A percentile compares a stretch with the other conserved stretches of the same genome.
Evolutionary conservation across 2,113 vertebrate species (phyloP).

Genomic region (Narcine bancroftii): DNA sequence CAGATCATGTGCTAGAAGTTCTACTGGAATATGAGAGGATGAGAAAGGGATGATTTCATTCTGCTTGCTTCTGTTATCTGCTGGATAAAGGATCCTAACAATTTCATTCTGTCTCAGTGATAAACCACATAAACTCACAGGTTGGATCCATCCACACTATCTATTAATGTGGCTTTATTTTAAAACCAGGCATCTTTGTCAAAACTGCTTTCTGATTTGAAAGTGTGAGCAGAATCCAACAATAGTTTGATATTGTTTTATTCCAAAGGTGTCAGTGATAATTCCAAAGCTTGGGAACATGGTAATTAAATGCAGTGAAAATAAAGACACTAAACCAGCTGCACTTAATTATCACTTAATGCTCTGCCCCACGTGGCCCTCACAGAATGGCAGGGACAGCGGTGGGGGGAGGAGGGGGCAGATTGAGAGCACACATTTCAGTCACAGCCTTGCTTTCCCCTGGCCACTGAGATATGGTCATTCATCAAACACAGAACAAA

Average conservation of each 20-base stretch:
- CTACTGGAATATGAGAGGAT: no score
- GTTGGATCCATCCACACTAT: background rate
- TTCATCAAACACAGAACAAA: no score
- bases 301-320: slow-evolving; percentile 18
- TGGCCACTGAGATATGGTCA: background rate
- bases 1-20: no score
- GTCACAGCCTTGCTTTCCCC: background rate
- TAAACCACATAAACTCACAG: background rate
- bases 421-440: background rate
- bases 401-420: no score
- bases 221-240: slow-evolving; percentile 11
- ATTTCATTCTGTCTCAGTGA: background rate
- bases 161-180: slow-evolving; percentile 28
- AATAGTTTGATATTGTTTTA: slow-evolving; percentile 30
- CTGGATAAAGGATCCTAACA: background rate
- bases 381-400: background rate
- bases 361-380: background rate
- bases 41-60: background rate
- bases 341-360: slow-evolving; percentile 32
- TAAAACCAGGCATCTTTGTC: slow-evolving; percentile 25
- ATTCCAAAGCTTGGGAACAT: slow-evolving; percentile 19
- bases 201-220: background rate
- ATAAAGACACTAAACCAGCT: slow-evolving; percentile 16
- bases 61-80: background rate
- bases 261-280: slow-evolving; percentile 19